Percentiles rank a stretch among this genome's conserved stretches.
phyloP scores from a whole-genome alignment of 2,113 vertebrate species.

The Melanostigma gelatinosum region DNA sequence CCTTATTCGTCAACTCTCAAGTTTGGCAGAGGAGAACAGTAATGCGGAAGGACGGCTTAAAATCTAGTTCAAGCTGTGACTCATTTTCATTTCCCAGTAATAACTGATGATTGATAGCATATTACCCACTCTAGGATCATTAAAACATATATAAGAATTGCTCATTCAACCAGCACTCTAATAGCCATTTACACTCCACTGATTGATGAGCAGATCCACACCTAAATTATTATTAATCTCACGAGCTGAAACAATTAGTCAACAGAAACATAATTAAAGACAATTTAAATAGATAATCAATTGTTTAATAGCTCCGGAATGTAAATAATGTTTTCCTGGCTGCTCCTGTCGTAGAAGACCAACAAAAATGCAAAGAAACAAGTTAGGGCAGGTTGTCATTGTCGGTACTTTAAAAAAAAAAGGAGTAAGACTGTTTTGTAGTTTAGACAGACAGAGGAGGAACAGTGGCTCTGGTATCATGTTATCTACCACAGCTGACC shows the following conservation, averaged over 20 bases:
- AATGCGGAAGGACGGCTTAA: too few relatives aligned
- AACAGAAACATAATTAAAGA: not conserved
- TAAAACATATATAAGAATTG: not conserved
- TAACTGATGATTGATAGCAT: not conserved
- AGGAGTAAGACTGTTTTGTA: not conserved
- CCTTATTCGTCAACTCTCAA: not conserved
- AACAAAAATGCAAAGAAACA: not conserved
- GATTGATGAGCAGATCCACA: not conserved
- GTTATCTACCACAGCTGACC: constrained; percentile 71
- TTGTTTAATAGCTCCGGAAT: not conserved
- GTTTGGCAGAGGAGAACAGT: not conserved
- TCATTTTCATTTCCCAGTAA: not conserved
- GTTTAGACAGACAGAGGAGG: not conserved
- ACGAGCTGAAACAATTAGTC: not conserved
- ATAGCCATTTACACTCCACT: not conserved
- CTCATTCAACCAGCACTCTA: not conserved
- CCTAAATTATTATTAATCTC: not conserved
- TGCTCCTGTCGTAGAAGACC: too few relatives aligned
- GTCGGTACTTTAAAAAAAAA: not conserved
- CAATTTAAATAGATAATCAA: not conserved
- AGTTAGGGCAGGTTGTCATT: not conserved
- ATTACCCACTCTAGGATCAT: not conserved
- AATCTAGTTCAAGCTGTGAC: not conserved
- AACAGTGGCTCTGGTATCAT: not conserved
- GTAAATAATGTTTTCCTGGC: not conserved